A percentile compares a stretch with the other conserved stretches of the same genome.
phyloP scores from a whole-genome alignment of 2,113 vertebrate genomes.

The Anhinga anhinga region DNA sequence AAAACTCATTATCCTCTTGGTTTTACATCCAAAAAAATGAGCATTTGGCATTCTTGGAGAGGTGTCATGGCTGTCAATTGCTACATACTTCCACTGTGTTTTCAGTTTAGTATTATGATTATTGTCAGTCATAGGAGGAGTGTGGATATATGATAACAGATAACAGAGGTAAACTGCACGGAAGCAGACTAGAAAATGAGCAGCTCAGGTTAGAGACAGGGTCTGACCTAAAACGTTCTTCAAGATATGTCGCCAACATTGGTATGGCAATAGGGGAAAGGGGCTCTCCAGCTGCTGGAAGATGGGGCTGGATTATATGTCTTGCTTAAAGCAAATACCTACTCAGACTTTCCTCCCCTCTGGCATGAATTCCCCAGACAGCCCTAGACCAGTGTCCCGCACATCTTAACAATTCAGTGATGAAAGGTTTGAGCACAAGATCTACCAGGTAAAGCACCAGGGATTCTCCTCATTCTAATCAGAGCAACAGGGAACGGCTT shows the following conservation, averaged over 20 bases:
- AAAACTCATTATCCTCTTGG: background rate
- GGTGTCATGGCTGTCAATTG: background rate
- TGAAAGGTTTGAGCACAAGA: background rate
- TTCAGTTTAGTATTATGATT: background rate
- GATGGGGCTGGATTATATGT: background rate
- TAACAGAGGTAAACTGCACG: background rate
- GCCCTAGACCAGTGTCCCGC: background rate
- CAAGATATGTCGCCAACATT: background rate
- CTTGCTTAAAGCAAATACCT: background rate
- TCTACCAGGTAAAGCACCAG: background rate
- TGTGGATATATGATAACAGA: background rate
- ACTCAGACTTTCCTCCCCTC: background rate
- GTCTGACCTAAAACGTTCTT: background rate
- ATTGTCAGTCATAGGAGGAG: background rate
- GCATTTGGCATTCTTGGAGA: background rate
- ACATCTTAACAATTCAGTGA: background rate
- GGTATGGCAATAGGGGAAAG: background rate
- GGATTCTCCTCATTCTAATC: background rate
- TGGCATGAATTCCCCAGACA: background rate
- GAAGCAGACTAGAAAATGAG: background rate
- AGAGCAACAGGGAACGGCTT: background rate
- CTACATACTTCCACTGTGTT: background rate
- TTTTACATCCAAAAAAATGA: background rate
- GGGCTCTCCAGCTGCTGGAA: background rate
- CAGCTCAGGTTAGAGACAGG: background rate